Base-by-base conservation (phyloP, 2,888 invertebrate species). In the Trichopria drosophilae region DNA sequence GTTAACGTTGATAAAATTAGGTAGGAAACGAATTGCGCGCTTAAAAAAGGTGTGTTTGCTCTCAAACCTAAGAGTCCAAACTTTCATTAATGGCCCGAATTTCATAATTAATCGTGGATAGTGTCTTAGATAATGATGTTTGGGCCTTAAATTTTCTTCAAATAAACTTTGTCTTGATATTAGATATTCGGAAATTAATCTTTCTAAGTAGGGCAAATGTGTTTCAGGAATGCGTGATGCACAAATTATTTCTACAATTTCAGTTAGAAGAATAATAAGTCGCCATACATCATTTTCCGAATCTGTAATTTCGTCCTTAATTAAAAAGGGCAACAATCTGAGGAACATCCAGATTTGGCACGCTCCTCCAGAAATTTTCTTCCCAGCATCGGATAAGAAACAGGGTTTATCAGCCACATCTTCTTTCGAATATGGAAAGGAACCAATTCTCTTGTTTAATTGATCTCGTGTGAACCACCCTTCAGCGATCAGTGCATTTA, bases 1-100 rank as follows among this genome's bases (percentile, higher is more conserved):
- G 6, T 41, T 47, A 4, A 52, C 37, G 46, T 50, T 55, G 36
- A 47, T 53, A 32, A 53, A 59, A 40, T 59, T 61, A 42, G 44
- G 47, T 3, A 23, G 10, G 31, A 31, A 31, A 16, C 31, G n/a
- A 31, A 31, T 9, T 2, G 16, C 13, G 13, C 12, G 12, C n/a
- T 31, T 31, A 12, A 31, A 31, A 12, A 31, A 31, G 9, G 31
- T 31, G 16, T 31, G 31, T 12, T 31, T 31, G 9, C 31, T 31
- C n/a, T 31, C 12, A 16, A 31, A 31, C 12, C 12, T 7, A 13
- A 31, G 16, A 16, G 12, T 31, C 12, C 12, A 31, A 12, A 31
- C n/a, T 12, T 31, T 31, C 31, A 31, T n/a, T 31, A 12, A 31
- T 15, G 31, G 31, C 16, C 12, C 31, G 9, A 12, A 12, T 31